phyloP scores from a whole-genome alignment of 2,888 invertebrate species.

The Tanypteryx hageni region DNA sequence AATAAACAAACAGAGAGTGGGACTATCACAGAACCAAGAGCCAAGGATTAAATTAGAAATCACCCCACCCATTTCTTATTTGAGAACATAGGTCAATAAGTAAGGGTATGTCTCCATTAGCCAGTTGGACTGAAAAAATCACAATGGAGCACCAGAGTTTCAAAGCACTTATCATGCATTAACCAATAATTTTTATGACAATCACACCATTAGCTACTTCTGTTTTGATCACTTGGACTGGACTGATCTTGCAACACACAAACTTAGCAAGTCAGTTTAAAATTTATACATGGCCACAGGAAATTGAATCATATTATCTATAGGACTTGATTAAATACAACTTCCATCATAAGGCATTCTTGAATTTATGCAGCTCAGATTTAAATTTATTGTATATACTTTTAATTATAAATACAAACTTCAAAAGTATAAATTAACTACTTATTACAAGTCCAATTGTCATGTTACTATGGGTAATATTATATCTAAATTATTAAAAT shows the following conservation, averaged over 20 bases:
- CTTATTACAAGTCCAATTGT: too few species aligned
- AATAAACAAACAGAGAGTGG: conserved; percentile 65
- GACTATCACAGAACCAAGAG: conserved; percentile 57
- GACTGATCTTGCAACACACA: not conserved
- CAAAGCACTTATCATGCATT: conserved; percentile 38
- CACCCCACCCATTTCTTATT: conserved; percentile 25
- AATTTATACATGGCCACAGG: not conserved
- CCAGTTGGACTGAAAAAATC: conserved; percentile 34
- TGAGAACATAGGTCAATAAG: not conserved
- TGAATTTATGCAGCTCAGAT: too few species aligned
- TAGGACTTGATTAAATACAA: too few species aligned
- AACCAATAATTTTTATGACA: not conserved
- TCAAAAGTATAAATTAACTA: too few species aligned
- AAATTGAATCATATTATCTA: not conserved
- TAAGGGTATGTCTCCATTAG: not conserved
- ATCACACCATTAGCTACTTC: not conserved
- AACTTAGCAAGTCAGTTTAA: not conserved
- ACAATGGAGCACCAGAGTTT: conserved; percentile 2
- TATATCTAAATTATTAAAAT: too few species aligned
- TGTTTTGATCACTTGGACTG: not conserved
- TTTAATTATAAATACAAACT: too few species aligned
- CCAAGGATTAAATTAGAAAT: conserved; percentile 67
- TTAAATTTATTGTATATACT: too few species aligned
- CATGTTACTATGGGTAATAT: too few species aligned
- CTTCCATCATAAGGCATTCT: too few species aligned